A percentile compares a stretch with the other conserved stretches of the same genome.
Evolutionary conservation across 2,113 vertebrate species (phyloP).

Genomic region (Panurus biarmicus): DNA sequence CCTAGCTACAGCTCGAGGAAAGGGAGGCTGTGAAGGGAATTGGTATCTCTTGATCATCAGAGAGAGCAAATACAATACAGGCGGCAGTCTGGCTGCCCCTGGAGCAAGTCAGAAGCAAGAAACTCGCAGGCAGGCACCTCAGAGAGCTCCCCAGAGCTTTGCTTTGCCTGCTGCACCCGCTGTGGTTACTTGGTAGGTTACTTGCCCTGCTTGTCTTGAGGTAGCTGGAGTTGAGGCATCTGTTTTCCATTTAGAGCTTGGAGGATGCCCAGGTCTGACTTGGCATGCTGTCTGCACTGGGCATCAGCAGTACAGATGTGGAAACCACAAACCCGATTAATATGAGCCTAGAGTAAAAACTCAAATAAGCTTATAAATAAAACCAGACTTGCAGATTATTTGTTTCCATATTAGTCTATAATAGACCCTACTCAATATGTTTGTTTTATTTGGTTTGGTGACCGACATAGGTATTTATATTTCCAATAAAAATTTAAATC

Average conservation of each 20-base stretch:
- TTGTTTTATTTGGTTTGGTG: constrained; percentile 65
- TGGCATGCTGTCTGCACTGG: constrained; percentile 44
- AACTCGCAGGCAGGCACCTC: constrained; percentile 39
- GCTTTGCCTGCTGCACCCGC: constrained; percentile 25
- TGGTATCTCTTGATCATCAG: constrained; percentile 49
- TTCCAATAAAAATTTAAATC: constrained; percentile 61
- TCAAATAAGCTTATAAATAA: constrained; percentile 64
- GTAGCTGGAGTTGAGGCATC: constrained; percentile 9
- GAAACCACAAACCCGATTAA: constrained; percentile 63
- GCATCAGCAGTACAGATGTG: constrained; percentile 63
- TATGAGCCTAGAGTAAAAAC: constrained; percentile 53
- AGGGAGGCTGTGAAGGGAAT: background rate
- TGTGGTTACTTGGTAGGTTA: constrained; percentile 36
- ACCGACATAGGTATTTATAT: constrained; percentile 56
- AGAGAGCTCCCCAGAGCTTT: constrained; percentile 1
- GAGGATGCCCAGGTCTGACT: constrained; percentile 53
- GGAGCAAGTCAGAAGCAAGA: constrained; percentile 51
- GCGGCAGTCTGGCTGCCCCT: constrained; percentile 56
- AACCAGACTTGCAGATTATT: constrained; percentile 60
- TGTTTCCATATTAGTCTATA: constrained; percentile 61
- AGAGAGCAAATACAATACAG: constrained; percentile 30
- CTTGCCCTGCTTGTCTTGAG: constrained; percentile 36
- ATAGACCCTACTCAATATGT: constrained; percentile 62
- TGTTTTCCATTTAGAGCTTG: constrained; percentile 52
- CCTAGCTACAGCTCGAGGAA: constrained; percentile 5